Base-by-base conservation (phyloP, 2,888 invertebrate species). In the Andrena minutula region DNA sequence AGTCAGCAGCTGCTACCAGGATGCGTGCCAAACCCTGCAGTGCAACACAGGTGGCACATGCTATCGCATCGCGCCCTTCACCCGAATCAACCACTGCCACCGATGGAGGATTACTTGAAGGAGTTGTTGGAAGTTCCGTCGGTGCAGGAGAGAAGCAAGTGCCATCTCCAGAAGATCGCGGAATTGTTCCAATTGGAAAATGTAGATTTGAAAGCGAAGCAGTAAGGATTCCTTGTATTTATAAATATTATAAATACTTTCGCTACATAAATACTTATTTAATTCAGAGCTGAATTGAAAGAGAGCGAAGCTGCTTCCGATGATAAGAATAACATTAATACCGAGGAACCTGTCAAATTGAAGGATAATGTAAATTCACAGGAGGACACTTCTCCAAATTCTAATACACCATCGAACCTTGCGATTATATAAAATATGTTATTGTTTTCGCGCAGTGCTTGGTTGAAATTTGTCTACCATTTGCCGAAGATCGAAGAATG, bases 11-110 rank as follows among this genome's bases (percentile, higher is more conserved):
- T 88, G 64, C 49, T 82, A 53, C 81, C 88, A 16, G 92, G 89
- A 51, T 86, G 47, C 12, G 83, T 92, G 61, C 87, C 87, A 3
- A 79, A 90, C 70, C 86, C 91, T 61, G 75, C 63, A 0, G 61
- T 79, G n/a, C 93, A 93, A 51, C 86, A 90, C 68, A 58, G 77
- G 0, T 92, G 89, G 88, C 86, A 93, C 78, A 75, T 79, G 20
- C 49, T 93, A 26, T 78, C 90, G 0, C 61, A 87, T 83, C 90
- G 93, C 6, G 91, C 90, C 1, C 47, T 92, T 0, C 78, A 92
- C 84, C 90, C 90, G 6, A 70, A 89, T 2, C 75, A 82, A n/a
- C 82, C 90, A 5, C 63, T 92, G n/a, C 86, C 89, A 47, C 74
- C 84, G 2, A 74, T 90, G 35, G 77, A 88, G 1, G 81, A 87